These are phyloP conservation scores for Stenodera caucasica DNA, from an alignment of 2,888 invertebrate genomes.

Conservation along the genomic window DNA sequence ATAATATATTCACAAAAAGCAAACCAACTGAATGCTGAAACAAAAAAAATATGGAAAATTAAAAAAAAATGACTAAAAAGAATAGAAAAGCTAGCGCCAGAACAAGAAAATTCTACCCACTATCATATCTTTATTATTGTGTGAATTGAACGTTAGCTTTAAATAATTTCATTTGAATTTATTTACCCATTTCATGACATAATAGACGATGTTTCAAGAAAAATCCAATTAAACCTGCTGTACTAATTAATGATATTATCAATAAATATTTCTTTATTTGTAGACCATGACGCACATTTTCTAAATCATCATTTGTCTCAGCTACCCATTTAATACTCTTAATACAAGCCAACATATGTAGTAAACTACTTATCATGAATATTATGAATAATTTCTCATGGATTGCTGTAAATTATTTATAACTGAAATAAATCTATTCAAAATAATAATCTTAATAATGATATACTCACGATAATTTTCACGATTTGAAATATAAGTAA, in stretches of 20 bases:
- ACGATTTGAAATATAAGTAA: slow-evolving; percentile 90
- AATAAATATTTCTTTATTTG: slow-evolving; percentile 72
- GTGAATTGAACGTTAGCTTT: too few relatives aligned
- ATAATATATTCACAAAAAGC: slow-evolving; percentile 91
- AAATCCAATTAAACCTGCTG: slow-evolving; percentile 81
- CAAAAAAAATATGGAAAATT: slow-evolving; percentile 8
- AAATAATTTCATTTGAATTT: too few relatives aligned
- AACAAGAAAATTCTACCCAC: too few relatives aligned
- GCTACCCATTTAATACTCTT: slow-evolving; percentile 57
- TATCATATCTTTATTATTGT: too few relatives aligned
- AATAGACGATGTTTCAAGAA: slow-evolving; percentile 86
- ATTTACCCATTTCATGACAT: slow-evolving; percentile 87
- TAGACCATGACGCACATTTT: slow-evolving; percentile 41
- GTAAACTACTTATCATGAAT: slow-evolving; percentile 83
- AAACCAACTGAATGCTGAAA: slow-evolving; percentile 92
- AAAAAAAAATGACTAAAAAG: background rate
- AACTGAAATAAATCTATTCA: too few relatives aligned
- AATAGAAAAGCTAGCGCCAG: too few relatives aligned
- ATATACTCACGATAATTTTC: slow-evolving; percentile 89
- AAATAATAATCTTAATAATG: too few relatives aligned
- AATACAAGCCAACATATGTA: slow-evolving; percentile 79
- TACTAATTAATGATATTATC: slow-evolving; percentile 74
- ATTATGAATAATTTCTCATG: slow-evolving; percentile 90
- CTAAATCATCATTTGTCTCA: slow-evolving; percentile 42
- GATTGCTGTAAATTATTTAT: slow-evolving; percentile 65